These are phyloP conservation scores for Gasterosteus aculeatus DNA, from an alignment of 2,113 vertebrate species.

Conservation along the genomic window DNA sequence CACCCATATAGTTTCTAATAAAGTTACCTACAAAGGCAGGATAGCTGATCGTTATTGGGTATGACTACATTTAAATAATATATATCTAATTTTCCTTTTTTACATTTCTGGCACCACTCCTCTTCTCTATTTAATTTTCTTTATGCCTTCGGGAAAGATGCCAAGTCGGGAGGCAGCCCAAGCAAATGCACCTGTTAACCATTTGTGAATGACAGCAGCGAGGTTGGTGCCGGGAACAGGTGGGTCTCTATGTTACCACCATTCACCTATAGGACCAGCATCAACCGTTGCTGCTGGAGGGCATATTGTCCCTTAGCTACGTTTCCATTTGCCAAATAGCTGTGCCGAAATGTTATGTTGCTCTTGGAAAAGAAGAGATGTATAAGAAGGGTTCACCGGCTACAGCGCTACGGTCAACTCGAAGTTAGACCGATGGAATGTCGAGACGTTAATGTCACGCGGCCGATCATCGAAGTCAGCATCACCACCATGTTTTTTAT, in stretches of 20 bases:
- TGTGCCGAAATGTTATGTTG: conserved; percentile 35
- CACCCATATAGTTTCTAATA: neutral
- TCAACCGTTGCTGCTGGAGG: conserved; percentile 48
- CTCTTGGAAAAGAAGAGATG: neutral
- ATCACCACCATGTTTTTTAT: conserved; percentile 22
- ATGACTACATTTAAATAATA: neutral
- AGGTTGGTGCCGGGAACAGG: conserved; percentile 44
- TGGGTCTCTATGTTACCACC: conserved; percentile 55
- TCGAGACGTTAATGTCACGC: conserved; percentile 15
- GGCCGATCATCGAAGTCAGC: conserved; percentile 4
- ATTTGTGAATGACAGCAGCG: conserved; percentile 56
- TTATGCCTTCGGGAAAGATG: conserved; percentile 9
- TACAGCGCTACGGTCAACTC: neutral
- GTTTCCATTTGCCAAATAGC: conserved; percentile 37
- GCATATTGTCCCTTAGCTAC: conserved; percentile 36
- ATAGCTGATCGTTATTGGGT: neutral
- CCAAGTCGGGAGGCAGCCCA: conserved; percentile 42
- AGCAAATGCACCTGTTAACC: conserved; percentile 51
- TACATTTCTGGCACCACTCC: neutral
- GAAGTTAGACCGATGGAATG: neutral
- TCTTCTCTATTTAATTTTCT: conserved; percentile 17
- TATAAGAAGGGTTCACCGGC: neutral
- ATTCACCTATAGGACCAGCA: conserved; percentile 38
- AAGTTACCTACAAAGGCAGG: neutral
- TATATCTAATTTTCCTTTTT: conserved; percentile 7